Evolutionary conservation across 2,888 invertebrate species (phyloP).

Genomic region (Bombylius major): DNA sequence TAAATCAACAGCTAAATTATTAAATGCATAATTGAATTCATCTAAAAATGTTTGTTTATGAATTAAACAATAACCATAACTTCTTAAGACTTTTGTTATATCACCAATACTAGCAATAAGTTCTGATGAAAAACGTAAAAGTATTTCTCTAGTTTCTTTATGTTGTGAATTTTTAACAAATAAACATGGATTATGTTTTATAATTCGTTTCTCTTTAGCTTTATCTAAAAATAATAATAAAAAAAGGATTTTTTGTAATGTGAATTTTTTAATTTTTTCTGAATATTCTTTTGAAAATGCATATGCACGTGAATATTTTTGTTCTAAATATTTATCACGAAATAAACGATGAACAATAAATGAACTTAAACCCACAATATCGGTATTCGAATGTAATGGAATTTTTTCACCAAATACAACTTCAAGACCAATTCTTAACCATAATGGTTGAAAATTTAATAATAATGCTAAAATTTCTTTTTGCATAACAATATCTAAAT

Average conservation of each 20-base stretch:
- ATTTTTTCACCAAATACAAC: slow-evolving; percentile 66
- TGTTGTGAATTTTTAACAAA: slow-evolving; percentile 60
- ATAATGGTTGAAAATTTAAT: slow-evolving; percentile 77
- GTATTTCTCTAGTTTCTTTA: slow-evolving; percentile 66
- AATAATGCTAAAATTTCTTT: slow-evolving; percentile 62
- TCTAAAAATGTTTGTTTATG: slow-evolving; percentile 74
- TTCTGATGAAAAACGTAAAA: slow-evolving; percentile 66
- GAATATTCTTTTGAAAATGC: slow-evolving; percentile 54
- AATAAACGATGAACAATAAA: slow-evolving; percentile 69
- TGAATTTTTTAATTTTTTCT: slow-evolving; percentile 61
- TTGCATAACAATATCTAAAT: slow-evolving; percentile 71
- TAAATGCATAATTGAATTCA: slow-evolving; percentile 79
- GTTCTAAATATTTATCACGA: slow-evolving; percentile 55
- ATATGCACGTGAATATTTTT: slow-evolving; percentile 34
- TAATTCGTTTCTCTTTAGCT: slow-evolving; percentile 66
- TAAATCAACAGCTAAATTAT: slow-evolving; percentile 64
- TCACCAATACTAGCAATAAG: slow-evolving; percentile 72
- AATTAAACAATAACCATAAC: slow-evolving; percentile 59
- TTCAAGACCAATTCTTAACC: slow-evolving; percentile 81
- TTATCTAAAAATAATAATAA: slow-evolving; percentile 75
- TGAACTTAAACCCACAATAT: slow-evolving; percentile 60
- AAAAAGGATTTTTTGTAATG: slow-evolving; percentile 70
- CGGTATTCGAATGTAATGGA: slow-evolving; percentile 62
- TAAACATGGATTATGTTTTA: slow-evolving; percentile 80
- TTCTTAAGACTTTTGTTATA: slow-evolving; percentile 63